These are phyloP conservation scores for Trogon melanurus DNA, from an alignment of 2,113 vertebrate species.

Conservation along the genomic window DNA sequence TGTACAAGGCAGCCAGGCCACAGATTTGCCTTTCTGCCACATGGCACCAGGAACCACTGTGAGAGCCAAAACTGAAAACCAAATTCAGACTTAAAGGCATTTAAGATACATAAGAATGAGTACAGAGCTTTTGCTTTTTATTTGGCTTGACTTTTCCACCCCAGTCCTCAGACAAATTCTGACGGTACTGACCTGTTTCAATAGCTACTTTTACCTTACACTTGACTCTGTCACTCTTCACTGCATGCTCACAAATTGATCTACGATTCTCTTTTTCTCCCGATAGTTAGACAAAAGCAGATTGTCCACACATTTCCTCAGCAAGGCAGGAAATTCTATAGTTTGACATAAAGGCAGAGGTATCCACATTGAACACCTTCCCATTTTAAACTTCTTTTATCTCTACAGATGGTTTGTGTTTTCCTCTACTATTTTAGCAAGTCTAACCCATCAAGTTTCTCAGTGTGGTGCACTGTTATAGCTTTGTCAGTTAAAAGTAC, in stretches of 20 bases:
- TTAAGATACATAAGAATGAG: background rate
- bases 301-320: background rate
- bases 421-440: background rate
- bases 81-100: background rate
- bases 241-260: background rate
- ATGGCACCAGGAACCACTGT: background rate
- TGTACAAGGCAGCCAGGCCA: background rate
- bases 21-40: background rate
- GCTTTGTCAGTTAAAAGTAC: background rate
- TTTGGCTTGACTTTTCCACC: conserved; percentile 6
- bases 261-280: background rate
- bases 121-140: background rate
- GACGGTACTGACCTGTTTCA: background rate
- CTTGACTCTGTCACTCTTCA: background rate
- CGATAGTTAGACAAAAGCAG: background rate
- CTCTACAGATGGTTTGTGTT: background rate
- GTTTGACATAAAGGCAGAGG: background rate
- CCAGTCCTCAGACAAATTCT: background rate
- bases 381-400: background rate
- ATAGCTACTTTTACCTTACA: conserved; percentile 1
- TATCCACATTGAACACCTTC: background rate
- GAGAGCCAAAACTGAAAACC: background rate
- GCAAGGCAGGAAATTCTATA: background rate
- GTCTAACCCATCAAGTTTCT: background rate
- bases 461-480: background rate